Evolutionary conservation across 2,888 invertebrate species (phyloP), one percentile per base, ranked within the genome.

Genomic region (Caenorhabditis wallacei): DNA sequence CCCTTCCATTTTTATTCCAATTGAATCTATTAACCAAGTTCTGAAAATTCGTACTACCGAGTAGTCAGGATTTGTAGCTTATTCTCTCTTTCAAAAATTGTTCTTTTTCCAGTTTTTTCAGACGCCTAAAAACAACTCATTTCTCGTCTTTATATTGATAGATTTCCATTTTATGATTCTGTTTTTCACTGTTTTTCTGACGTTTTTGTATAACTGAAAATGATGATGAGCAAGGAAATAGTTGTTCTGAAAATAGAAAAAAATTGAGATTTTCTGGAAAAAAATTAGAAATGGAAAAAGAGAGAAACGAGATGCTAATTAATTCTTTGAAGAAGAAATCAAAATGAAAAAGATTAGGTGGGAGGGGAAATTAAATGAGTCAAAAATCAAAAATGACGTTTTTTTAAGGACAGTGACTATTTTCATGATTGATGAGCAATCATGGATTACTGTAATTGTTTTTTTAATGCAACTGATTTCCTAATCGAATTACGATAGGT

Each of bases 101-200:
- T n/a, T n/a, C n/a, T n/a, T 43, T 43, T 61, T 61, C 8, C 56
- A 56, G 30, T 22, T 2, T 48, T 26, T 43, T 35, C 37, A 8
- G n/a, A 2, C 64, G 35, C 30, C n/a, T 53, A 53, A 72, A 72
- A 48, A 71, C 48, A 35, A 43, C 59, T 20, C 26, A 51, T 48
- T 70, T 70, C 56, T 61, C 16, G 40, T n/a, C 71, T 71, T 61
- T 61, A 71, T 61, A 61, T 51, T 26, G 72, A 72, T 72, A 53
- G 72, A 63, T 72, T 63, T 53, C 61, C 10, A 40, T 72, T 71
- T 72, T 72, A 72, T 54, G 72, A 72, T 51, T 63, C 63, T 72
- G 63, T 72, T 72, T 72, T 43, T 40, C 30, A 18, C 13, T 8
- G 30, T 20, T 59, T 37, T 20, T 8, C 35, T 37, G 40, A 30